phyloP scores from a whole-genome alignment of 2,113 vertebrate species.

The Madoqua kirkii region DNA sequence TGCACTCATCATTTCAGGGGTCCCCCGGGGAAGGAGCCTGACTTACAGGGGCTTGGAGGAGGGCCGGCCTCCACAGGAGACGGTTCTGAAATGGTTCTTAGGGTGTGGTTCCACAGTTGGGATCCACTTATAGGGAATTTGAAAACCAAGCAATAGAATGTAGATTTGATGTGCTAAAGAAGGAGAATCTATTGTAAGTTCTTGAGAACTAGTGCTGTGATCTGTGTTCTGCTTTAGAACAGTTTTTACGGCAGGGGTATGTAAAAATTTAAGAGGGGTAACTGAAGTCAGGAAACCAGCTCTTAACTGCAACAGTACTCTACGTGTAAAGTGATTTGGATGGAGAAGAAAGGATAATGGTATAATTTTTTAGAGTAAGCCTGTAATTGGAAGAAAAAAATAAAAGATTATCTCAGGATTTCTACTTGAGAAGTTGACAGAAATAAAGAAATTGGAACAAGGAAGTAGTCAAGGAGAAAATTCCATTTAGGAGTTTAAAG shows the following conservation, averaged over 20 bases:
- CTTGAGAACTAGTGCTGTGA: not conserved
- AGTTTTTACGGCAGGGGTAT: not conserved
- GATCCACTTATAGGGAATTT: not conserved
- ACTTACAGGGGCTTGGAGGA: not conserved
- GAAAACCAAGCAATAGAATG: not conserved
- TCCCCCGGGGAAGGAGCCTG: not conserved
- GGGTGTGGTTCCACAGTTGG: not conserved
- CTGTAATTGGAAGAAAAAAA: not conserved
- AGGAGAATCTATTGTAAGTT: not conserved
- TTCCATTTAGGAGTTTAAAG: not conserved
- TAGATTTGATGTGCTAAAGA: not conserved
- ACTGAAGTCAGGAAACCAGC: not conserved
- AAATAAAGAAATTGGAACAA: not conserved
- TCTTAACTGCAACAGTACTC: not conserved
- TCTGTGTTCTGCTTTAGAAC: not conserved
- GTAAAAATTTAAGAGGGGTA: not conserved
- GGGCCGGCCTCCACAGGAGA: not conserved
- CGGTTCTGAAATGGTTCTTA: not conserved
- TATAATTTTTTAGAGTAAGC: not conserved
- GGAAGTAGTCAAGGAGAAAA: not conserved
- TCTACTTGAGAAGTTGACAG: slow-evolving; percentile 17
- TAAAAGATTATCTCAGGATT: not conserved
- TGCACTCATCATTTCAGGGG: not conserved
- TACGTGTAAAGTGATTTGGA: not conserved
- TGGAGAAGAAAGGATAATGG: not conserved